phyloP scores from a whole-genome alignment of 2,888 invertebrate species.

The Agrilus cyanescens region DNA sequence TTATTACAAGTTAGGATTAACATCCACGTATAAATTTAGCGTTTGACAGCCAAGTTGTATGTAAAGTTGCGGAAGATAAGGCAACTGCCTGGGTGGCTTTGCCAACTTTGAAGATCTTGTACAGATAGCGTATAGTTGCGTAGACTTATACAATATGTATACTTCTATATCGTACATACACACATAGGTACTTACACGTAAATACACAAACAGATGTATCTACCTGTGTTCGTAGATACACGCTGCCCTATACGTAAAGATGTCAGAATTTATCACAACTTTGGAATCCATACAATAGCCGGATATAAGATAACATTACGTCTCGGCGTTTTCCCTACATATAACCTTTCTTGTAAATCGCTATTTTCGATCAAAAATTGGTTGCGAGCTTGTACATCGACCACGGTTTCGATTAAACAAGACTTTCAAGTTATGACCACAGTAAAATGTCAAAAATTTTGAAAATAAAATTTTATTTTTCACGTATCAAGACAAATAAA shows the following conservation, averaged over 20 bases:
- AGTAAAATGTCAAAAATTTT: too few relatives aligned
- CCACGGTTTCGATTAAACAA: too few relatives aligned
- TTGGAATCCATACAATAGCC: conserved; percentile 12
- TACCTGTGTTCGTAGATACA: conserved; percentile 2
- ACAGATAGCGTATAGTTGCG: conserved; percentile 12
- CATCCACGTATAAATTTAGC: conserved; percentile 16
- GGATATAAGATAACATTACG: too few relatives aligned
- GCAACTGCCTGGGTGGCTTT: conserved; percentile 18
- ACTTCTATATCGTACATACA: conserved; percentile 8
- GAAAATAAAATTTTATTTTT: too few relatives aligned
- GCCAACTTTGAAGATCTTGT: conserved; percentile 15
- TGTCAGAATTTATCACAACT: conserved; percentile 17
- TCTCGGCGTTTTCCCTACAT: too few relatives aligned
- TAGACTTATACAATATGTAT: conserved; percentile 13
- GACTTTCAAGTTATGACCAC: too few relatives aligned
- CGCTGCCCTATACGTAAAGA: conserved; percentile 13
- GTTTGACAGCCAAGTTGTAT: conserved; percentile 19
- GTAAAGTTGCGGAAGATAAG: conserved; percentile 20
- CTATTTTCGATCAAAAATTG: too few relatives aligned
- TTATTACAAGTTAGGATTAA: conserved; percentile 6
- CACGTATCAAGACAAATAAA: too few relatives aligned
- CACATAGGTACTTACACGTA: neutral
- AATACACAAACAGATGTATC: neutral
- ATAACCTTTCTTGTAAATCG: too few relatives aligned
- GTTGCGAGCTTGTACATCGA: too few relatives aligned